phyloP scores from a whole-genome alignment of 2,888 invertebrate species.

The Choreutis nemorana region DNA sequence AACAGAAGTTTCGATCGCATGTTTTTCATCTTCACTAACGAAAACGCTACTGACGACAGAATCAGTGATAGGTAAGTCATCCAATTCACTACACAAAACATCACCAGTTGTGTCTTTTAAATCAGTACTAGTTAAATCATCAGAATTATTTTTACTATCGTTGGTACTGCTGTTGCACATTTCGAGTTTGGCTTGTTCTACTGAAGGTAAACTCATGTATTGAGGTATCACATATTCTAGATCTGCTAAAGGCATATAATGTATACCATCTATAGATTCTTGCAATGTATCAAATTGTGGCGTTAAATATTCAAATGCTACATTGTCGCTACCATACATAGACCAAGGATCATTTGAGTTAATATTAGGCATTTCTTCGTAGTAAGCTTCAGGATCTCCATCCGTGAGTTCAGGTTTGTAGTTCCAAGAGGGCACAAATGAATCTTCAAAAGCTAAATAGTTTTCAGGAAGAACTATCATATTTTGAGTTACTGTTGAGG shows the following conservation, averaged over 20 bases:
- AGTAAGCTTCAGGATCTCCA: conserved; percentile 37
- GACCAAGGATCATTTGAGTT: conserved; percentile 57
- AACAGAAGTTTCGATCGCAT: conserved; percentile 19
- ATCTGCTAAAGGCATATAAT: conserved; percentile 51
- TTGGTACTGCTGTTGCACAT: conserved; percentile 19
- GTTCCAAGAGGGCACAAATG: conserved; percentile 54
- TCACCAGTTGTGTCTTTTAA: too few relatives aligned
- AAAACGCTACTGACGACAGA: conserved; percentile 16
- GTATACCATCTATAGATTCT: conserved; percentile 31
- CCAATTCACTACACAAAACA: conserved; percentile 14
- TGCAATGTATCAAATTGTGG: conserved; percentile 37
- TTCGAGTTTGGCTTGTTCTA: conserved; percentile 32
- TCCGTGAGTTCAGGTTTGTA: conserved; percentile 43
- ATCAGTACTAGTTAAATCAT: too few relatives aligned
- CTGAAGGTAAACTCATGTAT: conserved; percentile 46
- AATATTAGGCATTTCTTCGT: conserved; percentile 44
- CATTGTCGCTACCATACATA: conserved; percentile 35
- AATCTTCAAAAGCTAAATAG: conserved; percentile 61
- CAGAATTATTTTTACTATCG: neutral
- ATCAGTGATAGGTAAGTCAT: conserved; percentile 16
- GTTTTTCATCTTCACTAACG: conserved; percentile 33
- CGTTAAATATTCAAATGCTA: conserved; percentile 42
- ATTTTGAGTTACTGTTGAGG: conserved; percentile 32
- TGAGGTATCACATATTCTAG: conserved; percentile 54
- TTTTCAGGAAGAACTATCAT: conserved; percentile 54